Evolutionary conservation across 1,140 invertebrate genomes (phyloP), one percentile per base, ranked within the genome.

Genomic region (Brachionus paranguensis): DNA sequence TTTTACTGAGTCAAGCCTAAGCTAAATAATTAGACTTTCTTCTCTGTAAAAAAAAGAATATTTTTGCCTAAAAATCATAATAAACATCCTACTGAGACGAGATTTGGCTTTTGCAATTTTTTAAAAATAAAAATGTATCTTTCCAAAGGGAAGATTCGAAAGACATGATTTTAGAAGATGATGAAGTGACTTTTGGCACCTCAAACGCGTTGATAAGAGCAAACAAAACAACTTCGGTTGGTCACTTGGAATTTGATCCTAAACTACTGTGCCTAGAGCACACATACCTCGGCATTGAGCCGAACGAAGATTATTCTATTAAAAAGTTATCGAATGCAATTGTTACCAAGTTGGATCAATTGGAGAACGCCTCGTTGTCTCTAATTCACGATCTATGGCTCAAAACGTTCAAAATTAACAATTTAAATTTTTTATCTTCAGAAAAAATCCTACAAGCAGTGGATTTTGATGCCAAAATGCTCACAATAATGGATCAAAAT

Each of bases 321-420:
- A 43, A 20, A 64, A 37, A 60, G 11, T n/a, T 81, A 12, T 60
- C 53, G 0, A 29, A 53, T 17, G 43, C 43, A 41, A 45, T 41
- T n/a, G 41, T 64, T 81, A 14, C n/a, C 24, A 24, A 17, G 11
- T 45, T 64, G 27, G 14, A 64, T 27, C 12, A 27, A 14, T 17
- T 81, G 17, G 27, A 81, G 12, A 81, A 27, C 20, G n/a, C 24
- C n/a, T 20, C 37, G 3, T 12, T 17, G 41, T 47, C 53, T 14
- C 20, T 64, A 0, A 12, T 81, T 27, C 43, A 81, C 78, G 27
- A 81, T 41, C 20, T 81, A 29, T 81, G 78, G 78, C 33, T 81
- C 5, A 60, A 81, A 81, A 50, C 53, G 29, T 47, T 81, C 60
- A 53, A 81, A 81, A 64, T 68, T 29, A 64, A 43, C 10, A 60